Evolutionary conservation across 2,888 invertebrate species (phyloP).

Genomic region (Drosophila demipolita): DNA sequence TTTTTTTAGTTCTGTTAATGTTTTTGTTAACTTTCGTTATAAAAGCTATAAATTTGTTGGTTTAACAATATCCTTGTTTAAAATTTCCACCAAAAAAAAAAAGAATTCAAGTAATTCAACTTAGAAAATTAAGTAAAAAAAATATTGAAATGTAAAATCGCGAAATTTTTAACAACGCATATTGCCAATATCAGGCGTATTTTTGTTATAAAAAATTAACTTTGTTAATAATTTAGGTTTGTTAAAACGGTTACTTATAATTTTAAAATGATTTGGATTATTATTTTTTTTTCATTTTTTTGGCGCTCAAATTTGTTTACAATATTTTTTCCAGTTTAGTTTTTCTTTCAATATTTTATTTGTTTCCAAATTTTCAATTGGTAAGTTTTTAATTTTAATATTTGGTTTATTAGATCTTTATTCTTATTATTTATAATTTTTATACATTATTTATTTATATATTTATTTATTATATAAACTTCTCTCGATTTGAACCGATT

Average conservation of each 20-base stretch:
- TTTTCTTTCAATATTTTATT: slow-evolving; percentile 1
- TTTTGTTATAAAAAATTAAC: slow-evolving; percentile 61
- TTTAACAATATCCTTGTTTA: slow-evolving; percentile 78
- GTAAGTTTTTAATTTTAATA: slow-evolving; percentile 32
- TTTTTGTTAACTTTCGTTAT: slow-evolving; percentile 60
- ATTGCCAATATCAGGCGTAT: slow-evolving; percentile 77
- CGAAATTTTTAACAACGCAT: slow-evolving; percentile 71
- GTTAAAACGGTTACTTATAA: slow-evolving; percentile 7
- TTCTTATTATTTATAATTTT: slow-evolving; percentile 16
- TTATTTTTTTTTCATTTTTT: slow-evolving; percentile 22
- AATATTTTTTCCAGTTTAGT: background rate
- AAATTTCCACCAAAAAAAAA: slow-evolving; percentile 57
- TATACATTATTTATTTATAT: background rate
- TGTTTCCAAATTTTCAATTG: slow-evolving; percentile 29
- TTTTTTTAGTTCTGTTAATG: slow-evolving; percentile 58
- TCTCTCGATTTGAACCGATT: background rate
- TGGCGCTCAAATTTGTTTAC: background rate
- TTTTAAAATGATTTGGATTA: slow-evolving; percentile 9
- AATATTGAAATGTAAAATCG: slow-evolving; percentile 24
- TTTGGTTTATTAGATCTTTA: slow-evolving; percentile 13
- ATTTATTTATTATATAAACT: background rate
- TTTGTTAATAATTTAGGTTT: slow-evolving; percentile 53
- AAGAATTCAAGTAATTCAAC: background rate
- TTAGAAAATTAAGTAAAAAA: slow-evolving; percentile 14
- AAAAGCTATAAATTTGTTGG: slow-evolving; percentile 79